These are phyloP conservation scores for Panorpa germanica DNA, from an alignment of 2,888 invertebrate genomes.

Conservation along the genomic window DNA sequence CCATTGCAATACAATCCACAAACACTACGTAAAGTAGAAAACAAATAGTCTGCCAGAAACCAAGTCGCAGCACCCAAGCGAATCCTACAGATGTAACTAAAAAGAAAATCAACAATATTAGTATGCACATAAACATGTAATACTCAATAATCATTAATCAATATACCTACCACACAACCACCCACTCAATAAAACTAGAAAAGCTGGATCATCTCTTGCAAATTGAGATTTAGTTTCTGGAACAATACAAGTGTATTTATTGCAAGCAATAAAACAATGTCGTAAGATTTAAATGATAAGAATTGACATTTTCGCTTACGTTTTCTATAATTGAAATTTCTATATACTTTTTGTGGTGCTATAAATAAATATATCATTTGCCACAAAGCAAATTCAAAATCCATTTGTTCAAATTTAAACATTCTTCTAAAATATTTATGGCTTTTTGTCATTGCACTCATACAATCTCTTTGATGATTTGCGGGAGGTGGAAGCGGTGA, in stretches of 20 bases:
- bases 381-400: constrained; percentile 99
- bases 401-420: constrained; percentile 92
- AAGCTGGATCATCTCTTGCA: constrained; percentile 97
- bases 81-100: constrained; percentile 81
- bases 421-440: constrained; percentile 72
- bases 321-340: constrained; percentile 95
- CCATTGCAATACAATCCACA: constrained; percentile 84
- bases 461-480: constrained; percentile 46
- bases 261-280: background rate
- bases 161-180: constrained; percentile 57
- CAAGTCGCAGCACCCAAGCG: constrained; percentile 55
- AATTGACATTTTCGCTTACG: constrained; percentile 40
- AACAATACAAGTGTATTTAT: constrained; percentile 17
- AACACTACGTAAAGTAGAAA: constrained; percentile 84
- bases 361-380: constrained; percentile 93
- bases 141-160: too few relatives aligned
- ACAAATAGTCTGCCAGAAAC: constrained; percentile 47
- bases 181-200: constrained; percentile 74
- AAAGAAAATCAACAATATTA: constrained; percentile 19
- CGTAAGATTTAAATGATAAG: too few relatives aligned
- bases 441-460: constrained; percentile 72
- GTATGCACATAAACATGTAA: too few relatives aligned
- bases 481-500: constrained; percentile 51
- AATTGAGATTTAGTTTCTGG: constrained; percentile 95
- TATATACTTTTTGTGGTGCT: constrained; percentile 90